Evolutionary conservation across 2,888 invertebrate species (phyloP), one percentile per base, ranked within the genome.

Genomic region (Eristalis tenax): DNA sequence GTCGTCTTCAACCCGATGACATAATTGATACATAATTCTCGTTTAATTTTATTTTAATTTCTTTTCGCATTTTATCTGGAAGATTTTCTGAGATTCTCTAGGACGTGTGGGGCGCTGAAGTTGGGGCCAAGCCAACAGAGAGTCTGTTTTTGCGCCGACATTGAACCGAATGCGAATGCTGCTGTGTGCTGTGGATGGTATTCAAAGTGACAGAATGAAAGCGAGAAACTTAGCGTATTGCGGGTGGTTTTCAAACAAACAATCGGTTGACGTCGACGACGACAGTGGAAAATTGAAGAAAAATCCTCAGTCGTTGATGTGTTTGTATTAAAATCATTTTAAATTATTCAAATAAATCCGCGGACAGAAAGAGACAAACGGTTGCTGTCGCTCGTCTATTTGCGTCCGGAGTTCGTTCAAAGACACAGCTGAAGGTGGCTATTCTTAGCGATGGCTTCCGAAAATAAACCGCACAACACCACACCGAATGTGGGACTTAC

Each of bases 11-110:
- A 15, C 56, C 26, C 63, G 66, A 73, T 68, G 68, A 43, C 64
- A 83, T 83, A 83, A 83, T 83, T 64, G 74, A 79, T 69, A 57
- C 63, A 79, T 79, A 74, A 83, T 77, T 71, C 61, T 71, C 28
- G 4, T 26, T 28, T 75, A 50, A 50, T 77, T 69, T 69, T n/a
- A 4, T 61, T 69, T 61, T 50, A 68, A 35, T 77, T 69, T 77
- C 57, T 77, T 50, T 50, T 50, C 50, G 18, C n/a, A 40, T 26
- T 59, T 59, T 61, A 66, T 59, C 76, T 77, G 69, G 77, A 77
- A 61, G 35, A 59, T 68, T 69, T 77, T 50, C n/a, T 13, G 35
- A 11, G 35, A 15, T 43, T 15, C n/a, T n/a, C 50, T 18, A 6
- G 18, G 28, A 5, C 4, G 28, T 2, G 4, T 28, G 28, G 28